phyloP scores from a whole-genome alignment of 53 echinoderm and acorn worm genomes.

The Holothuria leucospilota region DNA sequence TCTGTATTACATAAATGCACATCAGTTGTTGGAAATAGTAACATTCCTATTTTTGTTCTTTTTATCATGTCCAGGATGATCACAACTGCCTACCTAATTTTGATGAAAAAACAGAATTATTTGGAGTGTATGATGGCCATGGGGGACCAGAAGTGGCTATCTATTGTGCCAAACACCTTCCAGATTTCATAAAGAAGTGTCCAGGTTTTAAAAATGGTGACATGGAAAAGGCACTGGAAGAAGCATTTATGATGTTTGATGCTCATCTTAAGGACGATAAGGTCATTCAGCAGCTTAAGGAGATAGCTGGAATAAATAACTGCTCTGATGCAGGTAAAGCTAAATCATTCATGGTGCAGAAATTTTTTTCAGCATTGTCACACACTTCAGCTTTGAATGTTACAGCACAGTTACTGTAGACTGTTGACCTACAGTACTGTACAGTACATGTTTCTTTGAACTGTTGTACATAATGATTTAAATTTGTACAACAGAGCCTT shows the following conservation, averaged over 20 bases:
- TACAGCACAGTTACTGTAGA: too few relatives aligned
- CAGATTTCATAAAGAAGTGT: constrained; percentile 70
- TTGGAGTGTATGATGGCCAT: constrained; percentile 98
- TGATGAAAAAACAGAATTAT: constrained; percentile 86
- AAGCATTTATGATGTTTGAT: constrained; percentile 91
- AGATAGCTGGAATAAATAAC: constrained; percentile 83
- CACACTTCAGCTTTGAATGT: too few relatives aligned
- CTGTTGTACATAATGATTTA: too few relatives aligned
- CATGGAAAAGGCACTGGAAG: constrained; percentile 67
- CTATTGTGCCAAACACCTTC: constrained; percentile 85
- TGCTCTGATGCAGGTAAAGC: constrained; percentile 64
- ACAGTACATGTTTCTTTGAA: too few relatives aligned
- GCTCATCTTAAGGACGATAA: constrained; percentile 72
- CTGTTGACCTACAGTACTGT: too few relatives aligned
- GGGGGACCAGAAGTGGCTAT: constrained; percentile 95
- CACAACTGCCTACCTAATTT: constrained; percentile 89
- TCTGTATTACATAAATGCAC: too few relatives aligned
- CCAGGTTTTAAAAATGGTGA: constrained; percentile 75
- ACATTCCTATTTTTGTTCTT: too few relatives aligned
- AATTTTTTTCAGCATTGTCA: background rate
- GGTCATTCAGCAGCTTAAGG: constrained; percentile 71
- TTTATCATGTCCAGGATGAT: constrained; percentile 68
- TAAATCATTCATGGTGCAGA: background rate
- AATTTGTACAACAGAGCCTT: too few relatives aligned
- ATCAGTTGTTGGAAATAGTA: too few relatives aligned